Evolutionary conservation across 2,888 invertebrate species (phyloP).

Genomic region (Lottia gigantea): DNA sequence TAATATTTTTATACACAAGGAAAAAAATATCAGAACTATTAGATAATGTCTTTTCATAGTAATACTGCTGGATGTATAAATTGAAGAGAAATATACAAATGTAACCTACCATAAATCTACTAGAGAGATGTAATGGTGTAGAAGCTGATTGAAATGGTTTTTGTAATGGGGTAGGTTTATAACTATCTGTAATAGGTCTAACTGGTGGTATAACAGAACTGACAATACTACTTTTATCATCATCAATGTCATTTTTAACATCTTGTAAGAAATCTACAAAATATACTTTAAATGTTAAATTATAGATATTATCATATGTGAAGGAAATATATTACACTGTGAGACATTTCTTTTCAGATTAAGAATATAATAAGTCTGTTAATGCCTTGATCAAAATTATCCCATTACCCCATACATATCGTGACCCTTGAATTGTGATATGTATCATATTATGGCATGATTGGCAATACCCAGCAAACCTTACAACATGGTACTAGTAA

Average conservation of each 20-base stretch:
- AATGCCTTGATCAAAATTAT: no score
- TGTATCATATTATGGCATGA: no score
- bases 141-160: slow-evolving; percentile 91
- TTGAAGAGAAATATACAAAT: no score
- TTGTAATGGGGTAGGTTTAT: slow-evolving; percentile 72
- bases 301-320: neutral
- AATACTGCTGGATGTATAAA: no score
- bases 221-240: slow-evolving; percentile 68
- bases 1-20: no score
- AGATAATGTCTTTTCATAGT: no score
- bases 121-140: slow-evolving; percentile 84
- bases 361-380: slow-evolving; percentile 2
- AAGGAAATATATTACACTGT: no score
- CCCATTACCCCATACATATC: no score
- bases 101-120: slow-evolving; percentile 77
- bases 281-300: neutral
- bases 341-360: slow-evolving; percentile 25
- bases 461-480: no score
- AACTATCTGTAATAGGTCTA: slow-evolving; percentile 32
- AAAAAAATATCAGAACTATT: no score
- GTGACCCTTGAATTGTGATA: no score
- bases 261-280: slow-evolving; percentile 15
- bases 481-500: neutral
- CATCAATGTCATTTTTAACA: slow-evolving; percentile 66
- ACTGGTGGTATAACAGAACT: slow-evolving; percentile 10